Evolutionary conservation across 2,113 vertebrate genomes (phyloP).

Genomic region (Phoenicopterus ruber): DNA sequence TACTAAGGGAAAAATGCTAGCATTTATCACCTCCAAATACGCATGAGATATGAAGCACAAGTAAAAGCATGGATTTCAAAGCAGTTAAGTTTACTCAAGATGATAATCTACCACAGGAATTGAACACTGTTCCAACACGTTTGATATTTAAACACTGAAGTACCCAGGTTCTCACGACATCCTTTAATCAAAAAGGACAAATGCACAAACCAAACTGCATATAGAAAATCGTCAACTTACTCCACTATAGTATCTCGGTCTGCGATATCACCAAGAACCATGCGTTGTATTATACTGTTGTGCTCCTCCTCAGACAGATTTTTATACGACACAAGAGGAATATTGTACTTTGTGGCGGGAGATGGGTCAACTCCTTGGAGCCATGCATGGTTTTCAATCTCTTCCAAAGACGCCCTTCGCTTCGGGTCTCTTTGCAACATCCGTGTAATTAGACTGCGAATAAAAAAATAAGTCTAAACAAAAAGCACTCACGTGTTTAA

Average conservation of each 20-base stretch:
- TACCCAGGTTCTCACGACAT: background rate
- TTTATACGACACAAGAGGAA: constrained; percentile 94
- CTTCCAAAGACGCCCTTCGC: constrained; percentile 89
- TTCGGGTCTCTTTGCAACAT: constrained; percentile 98
- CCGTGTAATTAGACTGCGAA: constrained; percentile 88
- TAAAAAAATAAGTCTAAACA: constrained; percentile 24
- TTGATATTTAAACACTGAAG: background rate
- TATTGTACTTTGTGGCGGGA: constrained; percentile 94
- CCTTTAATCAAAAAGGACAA: background rate
- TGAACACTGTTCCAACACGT: background rate
- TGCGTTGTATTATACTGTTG: constrained; percentile 96
- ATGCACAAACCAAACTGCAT: background rate
- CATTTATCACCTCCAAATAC: background rate
- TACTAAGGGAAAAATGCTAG: background rate
- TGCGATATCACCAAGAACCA: constrained; percentile 96
- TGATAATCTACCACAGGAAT: background rate
- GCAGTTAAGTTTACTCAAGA: background rate
- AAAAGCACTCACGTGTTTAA: background rate
- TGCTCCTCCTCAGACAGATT: constrained; percentile 96
- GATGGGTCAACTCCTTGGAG: constrained; percentile 96
- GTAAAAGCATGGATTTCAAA: background rate
- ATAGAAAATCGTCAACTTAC: constrained; percentile 68
- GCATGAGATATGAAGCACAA: background rate
- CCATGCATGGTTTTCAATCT: constrained; percentile 94
- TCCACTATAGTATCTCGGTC: constrained; percentile 93